Evolutionary conservation across 1,140 invertebrate species (phyloP), one percentile per base, ranked within the genome.

Genomic region (Agrypnia vestita): DNA sequence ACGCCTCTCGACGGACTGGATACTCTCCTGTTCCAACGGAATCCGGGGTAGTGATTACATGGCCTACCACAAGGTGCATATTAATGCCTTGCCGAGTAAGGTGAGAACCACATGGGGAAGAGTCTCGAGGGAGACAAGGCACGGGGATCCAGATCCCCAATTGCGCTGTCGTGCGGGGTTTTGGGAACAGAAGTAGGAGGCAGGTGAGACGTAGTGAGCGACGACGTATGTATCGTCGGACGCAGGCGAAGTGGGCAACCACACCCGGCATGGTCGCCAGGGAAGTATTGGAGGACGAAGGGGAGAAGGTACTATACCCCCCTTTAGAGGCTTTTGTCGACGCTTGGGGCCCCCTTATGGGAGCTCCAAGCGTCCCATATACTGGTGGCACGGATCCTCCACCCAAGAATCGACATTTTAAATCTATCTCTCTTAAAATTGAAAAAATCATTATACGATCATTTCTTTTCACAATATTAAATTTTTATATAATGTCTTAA

Each of bases 41-140:
- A 71, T 71, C 4, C 67, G 43, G 0, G 15, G 13, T 1, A 15
- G 1, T 0, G 67, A 71, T 7, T 71, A 49, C n/a, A 1, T 15
- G 17, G 13, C 15, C 1, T 71, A 71, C 25, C 67, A 71, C 8
- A 11, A 51, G 11, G 67, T 71, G 0, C 44, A 51, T 4, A 25
- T 51, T 0, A 71, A 71, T 15, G 46, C 46, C 4, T 7, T 71
- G 1, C 51, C 61, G 3, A 10, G 0, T 0, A 44, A 13, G 13
- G 9, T 47, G 12, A 35, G 75, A 8, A 73, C 75, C 72, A 80
- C 78, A 49, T 51, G 44, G 74, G 80, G 77, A 69, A 74, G 67
- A 55, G 25, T 15, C 3, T 7, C 8, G 19, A 0, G 6, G 3
- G 9, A 12, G 0, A 25, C n/a, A 9, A 3, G 35, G 8, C 7